Evolutionary conservation across 2,888 invertebrate genomes (phyloP).

Genomic region (Camptogramma bilineatum): DNA sequence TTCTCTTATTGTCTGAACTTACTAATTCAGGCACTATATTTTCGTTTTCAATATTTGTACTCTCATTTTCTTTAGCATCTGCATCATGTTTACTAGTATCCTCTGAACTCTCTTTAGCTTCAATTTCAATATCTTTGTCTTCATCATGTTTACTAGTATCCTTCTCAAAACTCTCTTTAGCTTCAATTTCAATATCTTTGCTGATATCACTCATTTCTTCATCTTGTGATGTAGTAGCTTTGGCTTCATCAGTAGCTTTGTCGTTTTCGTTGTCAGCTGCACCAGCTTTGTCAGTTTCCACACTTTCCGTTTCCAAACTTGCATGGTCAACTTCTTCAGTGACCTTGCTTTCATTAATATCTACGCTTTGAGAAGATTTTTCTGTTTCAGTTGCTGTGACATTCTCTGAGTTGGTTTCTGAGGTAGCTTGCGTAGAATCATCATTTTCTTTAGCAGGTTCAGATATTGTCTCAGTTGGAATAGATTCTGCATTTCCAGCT

Average conservation of each 20-base stretch:
- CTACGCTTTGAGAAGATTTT: not conserved
- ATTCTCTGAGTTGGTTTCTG: conserved; percentile 8
- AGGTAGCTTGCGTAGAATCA: conserved; percentile 8
- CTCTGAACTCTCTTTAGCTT: conserved; percentile 2
- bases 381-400: conserved; percentile 12
- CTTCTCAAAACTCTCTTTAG: conserved; percentile 1
- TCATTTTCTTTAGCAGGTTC: conserved; percentile 3
- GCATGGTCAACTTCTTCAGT: conserved; percentile 10
- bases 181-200: conserved; percentile 28
- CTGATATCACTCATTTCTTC: conserved; percentile 33
- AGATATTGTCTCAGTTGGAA: not conserved
- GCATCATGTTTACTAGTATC: conserved; percentile 13
- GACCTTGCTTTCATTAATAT: conserved; percentile 4
- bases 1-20: conserved; percentile 61
- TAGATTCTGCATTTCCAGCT: conserved; percentile 3
- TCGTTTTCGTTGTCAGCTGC: conserved; percentile 17
- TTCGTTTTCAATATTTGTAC: conserved; percentile 19
- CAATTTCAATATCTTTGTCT: conserved; percentile 8
- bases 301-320: not conserved
- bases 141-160: conserved; percentile 13
- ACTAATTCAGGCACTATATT: conserved; percentile 23
- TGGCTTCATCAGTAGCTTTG: conserved; percentile 25
- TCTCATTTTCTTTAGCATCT: conserved; percentile 21
- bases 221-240: conserved; percentile 30
- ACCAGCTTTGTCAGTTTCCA: conserved; percentile 21